A percentile compares a stretch with the other conserved stretches of the same genome.
Evolutionary conservation across 2,113 vertebrate species (phyloP).

Genomic region (Cephalopterus ornatus): DNA sequence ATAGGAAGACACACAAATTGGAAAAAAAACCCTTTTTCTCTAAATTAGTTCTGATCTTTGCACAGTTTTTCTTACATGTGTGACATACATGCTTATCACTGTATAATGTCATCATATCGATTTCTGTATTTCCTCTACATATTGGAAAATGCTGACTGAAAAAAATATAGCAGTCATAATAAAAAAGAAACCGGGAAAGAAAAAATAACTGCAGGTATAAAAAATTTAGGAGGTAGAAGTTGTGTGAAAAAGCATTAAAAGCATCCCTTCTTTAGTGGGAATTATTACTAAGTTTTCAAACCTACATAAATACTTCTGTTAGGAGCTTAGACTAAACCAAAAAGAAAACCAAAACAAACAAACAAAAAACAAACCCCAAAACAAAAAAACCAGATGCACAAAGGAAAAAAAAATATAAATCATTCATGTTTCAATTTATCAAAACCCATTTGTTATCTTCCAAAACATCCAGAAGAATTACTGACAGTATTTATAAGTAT

Average conservation of each 20-base stretch:
- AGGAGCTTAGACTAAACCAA: background rate
- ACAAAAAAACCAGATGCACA: background rate
- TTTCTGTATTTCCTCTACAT: background rate
- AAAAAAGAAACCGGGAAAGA: background rate
- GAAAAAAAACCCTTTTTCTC: background rate
- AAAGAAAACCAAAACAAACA: background rate
- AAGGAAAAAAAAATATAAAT: background rate
- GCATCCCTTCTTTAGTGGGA: background rate
- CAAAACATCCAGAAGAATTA: background rate
- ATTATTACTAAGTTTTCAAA: background rate
- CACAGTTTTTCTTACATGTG: background rate
- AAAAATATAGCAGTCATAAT: background rate
- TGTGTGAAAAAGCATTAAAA: background rate
- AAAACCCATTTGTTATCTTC: background rate
- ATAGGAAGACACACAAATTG: background rate
- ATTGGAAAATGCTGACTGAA: background rate
- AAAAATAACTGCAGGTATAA: background rate
- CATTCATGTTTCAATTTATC: background rate
- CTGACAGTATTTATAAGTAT: background rate
- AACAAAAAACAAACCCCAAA: background rate
- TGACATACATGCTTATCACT: background rate
- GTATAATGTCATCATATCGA: background rate
- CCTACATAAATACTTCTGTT: background rate
- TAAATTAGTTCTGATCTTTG: background rate
- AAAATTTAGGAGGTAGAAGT: background rate